A percentile compares a stretch with the other conserved stretches of the same genome.
These are phyloP conservation scores for Serripes groenlandicus DNA, from an alignment of 2,888 invertebrate genomes.

Conservation along the genomic window DNA sequence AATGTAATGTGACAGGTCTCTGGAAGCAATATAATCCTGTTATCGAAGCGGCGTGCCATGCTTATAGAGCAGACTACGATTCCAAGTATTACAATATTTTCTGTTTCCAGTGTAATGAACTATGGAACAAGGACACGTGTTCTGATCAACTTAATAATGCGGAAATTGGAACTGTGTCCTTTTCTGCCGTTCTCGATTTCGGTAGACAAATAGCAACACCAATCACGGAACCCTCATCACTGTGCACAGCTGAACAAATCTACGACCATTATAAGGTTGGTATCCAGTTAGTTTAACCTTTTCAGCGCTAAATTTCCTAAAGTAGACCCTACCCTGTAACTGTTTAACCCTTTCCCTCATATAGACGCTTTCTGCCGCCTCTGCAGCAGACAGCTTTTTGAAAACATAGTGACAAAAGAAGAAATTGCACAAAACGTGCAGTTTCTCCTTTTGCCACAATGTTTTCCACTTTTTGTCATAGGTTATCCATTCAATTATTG, in stretches of 20 bases:
- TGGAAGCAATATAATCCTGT: constrained; percentile 34
- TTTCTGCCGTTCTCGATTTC: constrained; percentile 24
- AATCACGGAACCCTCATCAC: too few species aligned
- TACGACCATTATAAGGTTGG: neutral
- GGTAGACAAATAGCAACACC: neutral
- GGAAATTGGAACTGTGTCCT: neutral
- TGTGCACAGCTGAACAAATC: neutral
- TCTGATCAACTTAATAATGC: neutral
- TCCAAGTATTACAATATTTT: constrained; percentile 36
- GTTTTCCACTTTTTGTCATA: too few species aligned
- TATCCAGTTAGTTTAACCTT: too few species aligned
- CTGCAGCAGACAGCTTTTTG: too few species aligned
- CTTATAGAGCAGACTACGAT: constrained; percentile 7
- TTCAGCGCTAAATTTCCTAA: too few species aligned
- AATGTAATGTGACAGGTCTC: constrained; percentile 33
- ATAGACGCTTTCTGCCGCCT: too few species aligned
- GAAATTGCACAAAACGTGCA: too few species aligned
- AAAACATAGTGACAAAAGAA: too few species aligned
- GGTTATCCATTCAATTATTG: too few species aligned
- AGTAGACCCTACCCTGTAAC: too few species aligned
- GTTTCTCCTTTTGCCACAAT: too few species aligned
- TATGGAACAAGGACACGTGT: neutral
- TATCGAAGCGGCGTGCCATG: constrained; percentile 33
- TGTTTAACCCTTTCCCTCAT: too few species aligned
- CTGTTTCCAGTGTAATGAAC: constrained; percentile 39